Evolutionary conservation across 2,888 invertebrate species (phyloP).

Genomic region (Drosophila acutilabella): DNA sequence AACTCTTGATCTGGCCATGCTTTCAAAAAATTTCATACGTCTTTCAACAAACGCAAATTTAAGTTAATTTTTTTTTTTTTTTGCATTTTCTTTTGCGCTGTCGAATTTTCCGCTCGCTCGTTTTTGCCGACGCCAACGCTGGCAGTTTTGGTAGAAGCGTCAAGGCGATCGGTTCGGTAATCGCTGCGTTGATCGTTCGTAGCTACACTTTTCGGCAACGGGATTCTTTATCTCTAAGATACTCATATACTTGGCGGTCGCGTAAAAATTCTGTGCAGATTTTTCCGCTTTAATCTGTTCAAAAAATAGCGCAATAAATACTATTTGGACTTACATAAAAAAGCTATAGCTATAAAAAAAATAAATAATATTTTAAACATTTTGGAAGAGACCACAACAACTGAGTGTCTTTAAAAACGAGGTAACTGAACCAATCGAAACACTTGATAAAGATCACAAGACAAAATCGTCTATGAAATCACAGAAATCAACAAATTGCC

Average conservation of each 20-base stretch:
- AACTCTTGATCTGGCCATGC: constrained; percentile 42
- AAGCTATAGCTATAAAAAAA: background rate
- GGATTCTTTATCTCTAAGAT: constrained; percentile 48
- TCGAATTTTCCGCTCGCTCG: constrained; percentile 52
- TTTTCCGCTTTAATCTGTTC: constrained; percentile 47
- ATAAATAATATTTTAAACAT: constrained; percentile 13
- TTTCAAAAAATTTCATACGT: constrained; percentile 26
- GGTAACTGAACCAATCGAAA: constrained; percentile 59
- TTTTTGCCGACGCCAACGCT: constrained; percentile 38
- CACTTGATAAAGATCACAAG: background rate
- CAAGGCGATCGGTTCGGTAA: constrained; percentile 67
- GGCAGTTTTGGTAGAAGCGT: constrained; percentile 73
- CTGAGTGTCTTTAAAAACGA: constrained; percentile 24
- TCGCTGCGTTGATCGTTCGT: constrained; percentile 25
- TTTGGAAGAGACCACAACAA: constrained; percentile 19
- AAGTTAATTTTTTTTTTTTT: constrained; percentile 1
- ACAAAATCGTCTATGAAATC: background rate
- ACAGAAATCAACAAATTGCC: constrained; percentile 9
- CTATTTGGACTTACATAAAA: constrained; percentile 12
- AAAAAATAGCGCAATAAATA: constrained; percentile 16
- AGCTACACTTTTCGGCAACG: constrained; percentile 38
- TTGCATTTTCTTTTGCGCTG: constrained; percentile 11
- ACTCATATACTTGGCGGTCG: constrained; percentile 9
- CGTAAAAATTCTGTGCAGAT: constrained; percentile 38
- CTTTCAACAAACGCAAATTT: constrained; percentile 44